Conservation (phyloP, 2,797 vertebrate genomes). For the Phrynocephalus vlangalii region DNA sequence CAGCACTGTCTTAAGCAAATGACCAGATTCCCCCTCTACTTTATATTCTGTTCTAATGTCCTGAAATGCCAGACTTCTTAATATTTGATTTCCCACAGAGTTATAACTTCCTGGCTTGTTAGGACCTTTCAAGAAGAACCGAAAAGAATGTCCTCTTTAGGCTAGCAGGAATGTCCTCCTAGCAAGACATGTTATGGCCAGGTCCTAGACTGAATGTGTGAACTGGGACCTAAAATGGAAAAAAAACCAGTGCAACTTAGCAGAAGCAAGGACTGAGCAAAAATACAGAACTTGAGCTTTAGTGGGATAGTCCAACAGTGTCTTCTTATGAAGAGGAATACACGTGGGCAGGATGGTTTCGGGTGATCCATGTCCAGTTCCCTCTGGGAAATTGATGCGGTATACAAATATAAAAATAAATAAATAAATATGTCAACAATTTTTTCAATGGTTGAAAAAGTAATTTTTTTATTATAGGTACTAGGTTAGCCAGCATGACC, state of each 20-base stretch:
- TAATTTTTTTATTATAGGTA: not conserved
- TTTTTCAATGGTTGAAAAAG: no score
- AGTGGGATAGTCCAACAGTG: not conserved
- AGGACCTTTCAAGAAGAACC: no score
- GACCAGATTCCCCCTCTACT: no score
- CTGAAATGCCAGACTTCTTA: no score
- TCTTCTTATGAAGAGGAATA: not conserved
- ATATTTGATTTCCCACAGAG: no score
- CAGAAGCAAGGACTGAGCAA: not conserved
- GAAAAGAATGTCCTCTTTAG: no score
- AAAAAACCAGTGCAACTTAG: not conserved
- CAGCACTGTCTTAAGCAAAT: no score
- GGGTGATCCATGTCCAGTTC: not conserved
- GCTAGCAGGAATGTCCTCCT: not conserved
- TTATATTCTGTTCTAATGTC: no score
- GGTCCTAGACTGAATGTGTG: not conserved
- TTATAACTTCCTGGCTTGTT: no score
- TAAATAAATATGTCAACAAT: no score
- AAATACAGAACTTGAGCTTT: not conserved
- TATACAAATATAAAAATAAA: no score
- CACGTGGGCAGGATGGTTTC: not conserved
- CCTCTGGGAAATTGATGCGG: no score
- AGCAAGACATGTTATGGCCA: not conserved
- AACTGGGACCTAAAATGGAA: not conserved
- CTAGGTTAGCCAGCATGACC: not conserved